These are phyloP conservation scores for Limosa lapponica DNA, from an alignment of 2,797 vertebrate species.

Conservation along the genomic window DNA sequence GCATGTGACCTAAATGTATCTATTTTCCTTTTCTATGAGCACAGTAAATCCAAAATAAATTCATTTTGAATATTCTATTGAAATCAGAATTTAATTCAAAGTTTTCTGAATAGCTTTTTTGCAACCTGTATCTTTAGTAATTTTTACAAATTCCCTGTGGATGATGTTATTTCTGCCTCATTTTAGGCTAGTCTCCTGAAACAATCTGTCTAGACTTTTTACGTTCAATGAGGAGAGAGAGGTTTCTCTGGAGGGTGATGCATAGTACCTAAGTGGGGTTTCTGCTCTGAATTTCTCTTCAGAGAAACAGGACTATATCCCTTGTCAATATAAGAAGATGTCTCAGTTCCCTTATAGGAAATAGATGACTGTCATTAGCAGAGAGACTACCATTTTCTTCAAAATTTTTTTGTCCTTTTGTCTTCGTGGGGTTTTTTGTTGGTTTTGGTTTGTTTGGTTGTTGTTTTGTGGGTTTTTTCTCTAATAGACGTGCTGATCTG, in stretches of 20 bases:
- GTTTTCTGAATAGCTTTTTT: neutral
- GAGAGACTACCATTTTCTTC: neutral
- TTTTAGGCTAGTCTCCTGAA: conserved; percentile 12
- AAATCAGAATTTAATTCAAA: neutral
- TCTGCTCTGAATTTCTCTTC: neutral
- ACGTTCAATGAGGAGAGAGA: neutral
- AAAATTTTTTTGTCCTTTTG: neutral
- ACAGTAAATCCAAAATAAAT: neutral
- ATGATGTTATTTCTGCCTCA: neutral
- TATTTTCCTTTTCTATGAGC: neutral
- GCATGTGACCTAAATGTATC: neutral
- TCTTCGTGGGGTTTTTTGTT: neutral
- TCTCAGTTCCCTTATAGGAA: neutral
- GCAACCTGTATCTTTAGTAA: neutral
- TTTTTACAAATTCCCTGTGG: neutral
- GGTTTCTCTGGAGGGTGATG: neutral
- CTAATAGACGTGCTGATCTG: neutral
- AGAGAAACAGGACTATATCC: neutral
- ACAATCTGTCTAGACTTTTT: conserved; percentile 11
- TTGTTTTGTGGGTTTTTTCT: neutral
- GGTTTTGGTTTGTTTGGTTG: neutral
- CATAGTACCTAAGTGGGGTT: neutral
- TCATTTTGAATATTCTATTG: neutral
- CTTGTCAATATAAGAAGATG: neutral
- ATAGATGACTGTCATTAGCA: neutral